Conservation (phyloP, 2,888 invertebrate species). For the Torymus auratus region DNA sequence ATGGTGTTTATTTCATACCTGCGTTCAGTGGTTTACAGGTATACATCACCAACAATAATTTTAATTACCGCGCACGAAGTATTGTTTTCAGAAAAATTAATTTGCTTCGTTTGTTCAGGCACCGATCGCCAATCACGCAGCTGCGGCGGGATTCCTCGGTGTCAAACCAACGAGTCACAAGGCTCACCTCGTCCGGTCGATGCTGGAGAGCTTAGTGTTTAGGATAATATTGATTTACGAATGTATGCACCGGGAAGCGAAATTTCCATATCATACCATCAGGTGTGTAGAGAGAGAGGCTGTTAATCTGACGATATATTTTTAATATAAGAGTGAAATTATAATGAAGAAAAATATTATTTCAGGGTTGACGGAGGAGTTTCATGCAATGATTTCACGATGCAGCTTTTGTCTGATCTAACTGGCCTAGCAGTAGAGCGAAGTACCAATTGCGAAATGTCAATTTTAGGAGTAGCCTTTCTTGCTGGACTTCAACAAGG, state of each 20-base stretch:
- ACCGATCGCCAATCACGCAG: conserved; percentile 91
- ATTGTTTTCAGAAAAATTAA: neutral
- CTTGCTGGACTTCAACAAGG: conserved; percentile 90
- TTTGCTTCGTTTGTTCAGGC: conserved; percentile 79
- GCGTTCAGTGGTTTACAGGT: conserved; percentile 94
- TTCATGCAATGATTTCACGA: conserved; percentile 93
- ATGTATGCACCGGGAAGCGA: conserved; percentile 85
- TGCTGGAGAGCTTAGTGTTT: conserved; percentile 91
- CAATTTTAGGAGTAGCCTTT: conserved; percentile 90
- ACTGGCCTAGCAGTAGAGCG: conserved; percentile 87
- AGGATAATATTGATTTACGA: conserved; percentile 87
- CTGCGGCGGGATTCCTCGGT: conserved; percentile 91
- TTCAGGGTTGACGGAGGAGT: conserved; percentile 96
- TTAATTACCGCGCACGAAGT: neutral
- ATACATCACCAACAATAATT: neutral
- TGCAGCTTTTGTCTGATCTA: conserved; percentile 91
- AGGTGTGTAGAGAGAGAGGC: conserved; percentile 77
- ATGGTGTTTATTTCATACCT: conserved; percentile 91
- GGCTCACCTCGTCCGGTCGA: conserved; percentile 88
- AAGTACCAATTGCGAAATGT: conserved; percentile 86
- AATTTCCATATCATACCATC: conserved; percentile 79
- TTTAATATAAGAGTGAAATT: no score
- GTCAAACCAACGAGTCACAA: conserved; percentile 85
- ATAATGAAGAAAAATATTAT: neutral
- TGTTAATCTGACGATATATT: no score